Conservation (phyloP, 2,888 invertebrate genomes). For the Coelogynopora nodosa region DNA sequence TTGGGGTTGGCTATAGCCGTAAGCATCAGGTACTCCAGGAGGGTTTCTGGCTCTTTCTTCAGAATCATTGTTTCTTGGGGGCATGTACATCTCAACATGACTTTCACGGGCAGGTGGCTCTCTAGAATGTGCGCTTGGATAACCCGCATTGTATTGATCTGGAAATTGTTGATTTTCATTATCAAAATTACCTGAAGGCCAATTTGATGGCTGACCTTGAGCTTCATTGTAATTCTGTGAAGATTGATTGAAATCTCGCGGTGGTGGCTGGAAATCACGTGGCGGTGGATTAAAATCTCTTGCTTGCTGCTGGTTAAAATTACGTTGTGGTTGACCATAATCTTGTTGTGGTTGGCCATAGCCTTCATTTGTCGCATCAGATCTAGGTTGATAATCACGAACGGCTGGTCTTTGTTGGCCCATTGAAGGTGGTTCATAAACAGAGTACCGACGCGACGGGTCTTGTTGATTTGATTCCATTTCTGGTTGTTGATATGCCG, state of each 20-base stretch:
- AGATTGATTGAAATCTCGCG: not conserved
- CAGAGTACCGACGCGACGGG: not conserved
- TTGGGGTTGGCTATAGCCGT: not conserved
- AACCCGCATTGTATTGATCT: not conserved
- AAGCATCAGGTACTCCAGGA: not conserved
- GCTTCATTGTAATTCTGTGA: not conserved
- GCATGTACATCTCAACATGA: not conserved
- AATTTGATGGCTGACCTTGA: not conserved
- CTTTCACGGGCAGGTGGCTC: not conserved
- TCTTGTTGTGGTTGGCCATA: not conserved
- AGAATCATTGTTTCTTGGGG: not conserved
- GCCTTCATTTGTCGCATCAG: not conserved
- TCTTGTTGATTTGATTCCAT: not conserved
- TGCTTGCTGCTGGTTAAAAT: not conserved
- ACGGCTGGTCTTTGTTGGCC: not conserved
- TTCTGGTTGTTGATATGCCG: slow-evolving; percentile 20
- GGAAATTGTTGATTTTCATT: not conserved
- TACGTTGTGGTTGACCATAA: not conserved
- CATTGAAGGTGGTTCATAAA: not conserved
- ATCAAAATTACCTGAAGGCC: not conserved
- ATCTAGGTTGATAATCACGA: not conserved
- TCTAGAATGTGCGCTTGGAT: not conserved
- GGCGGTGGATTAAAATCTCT: not conserved
- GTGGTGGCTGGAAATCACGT: not conserved
- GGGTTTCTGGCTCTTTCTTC: not conserved